These are phyloP conservation scores for Albula goreensis DNA, from an alignment of 2,113 vertebrate species.

Conservation along the genomic window DNA sequence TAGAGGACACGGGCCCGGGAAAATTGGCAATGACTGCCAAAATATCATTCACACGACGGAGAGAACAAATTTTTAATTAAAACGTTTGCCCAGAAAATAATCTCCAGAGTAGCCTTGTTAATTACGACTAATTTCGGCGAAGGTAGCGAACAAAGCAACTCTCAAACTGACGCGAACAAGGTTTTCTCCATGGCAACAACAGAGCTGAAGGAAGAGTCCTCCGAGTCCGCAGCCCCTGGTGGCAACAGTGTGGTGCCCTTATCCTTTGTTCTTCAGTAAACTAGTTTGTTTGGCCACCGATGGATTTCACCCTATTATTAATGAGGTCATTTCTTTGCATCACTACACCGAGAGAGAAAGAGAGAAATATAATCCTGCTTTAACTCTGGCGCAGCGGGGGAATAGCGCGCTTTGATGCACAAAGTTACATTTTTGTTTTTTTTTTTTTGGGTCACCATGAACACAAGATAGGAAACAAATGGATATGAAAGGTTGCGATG, in stretches of 20 bases:
- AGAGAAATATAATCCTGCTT: background rate
- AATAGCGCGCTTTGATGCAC: conserved; percentile 14
- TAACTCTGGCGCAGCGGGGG: background rate
- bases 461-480: background rate
- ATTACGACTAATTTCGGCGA: conserved; percentile 69
- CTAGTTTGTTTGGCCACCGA: conserved; percentile 46
- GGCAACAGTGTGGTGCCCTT: conserved; percentile 29
- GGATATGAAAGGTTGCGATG: background rate
- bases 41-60: conserved; percentile 64
- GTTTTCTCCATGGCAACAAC: conserved; percentile 63
- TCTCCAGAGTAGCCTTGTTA: conserved; percentile 67
- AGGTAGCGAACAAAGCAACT: conserved; percentile 45
- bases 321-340: conserved; percentile 46
- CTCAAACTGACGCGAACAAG: conserved; percentile 35
- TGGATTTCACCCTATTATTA: conserved; percentile 47
- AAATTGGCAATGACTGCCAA: conserved; percentile 69
- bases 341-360: background rate
- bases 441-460: conserved; percentile 19
- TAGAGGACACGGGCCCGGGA: conserved; percentile 49
- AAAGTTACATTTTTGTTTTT: background rate
- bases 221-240: conserved; percentile 22
- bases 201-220: conserved; percentile 37
- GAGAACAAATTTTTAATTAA: conserved; percentile 71
- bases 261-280: conserved; percentile 48
- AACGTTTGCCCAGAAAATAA: conserved; percentile 74